Conservation (phyloP, 2,797 vertebrate genomes). For the Melanitta fusca region DNA sequence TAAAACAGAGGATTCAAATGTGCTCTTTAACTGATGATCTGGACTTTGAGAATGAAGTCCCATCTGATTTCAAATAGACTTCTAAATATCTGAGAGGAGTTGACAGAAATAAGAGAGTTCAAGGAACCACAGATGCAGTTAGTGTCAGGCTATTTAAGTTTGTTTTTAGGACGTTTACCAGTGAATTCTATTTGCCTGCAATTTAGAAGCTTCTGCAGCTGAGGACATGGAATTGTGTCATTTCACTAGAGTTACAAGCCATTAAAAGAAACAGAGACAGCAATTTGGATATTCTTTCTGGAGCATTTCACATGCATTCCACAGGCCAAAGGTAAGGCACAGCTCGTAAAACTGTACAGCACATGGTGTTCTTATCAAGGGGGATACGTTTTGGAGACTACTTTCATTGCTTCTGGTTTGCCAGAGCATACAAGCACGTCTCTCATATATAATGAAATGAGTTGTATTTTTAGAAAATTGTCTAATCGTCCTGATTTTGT, state of each 20-base stretch:
- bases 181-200: slow-evolving; percentile 61
- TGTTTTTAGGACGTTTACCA: slow-evolving; percentile 50
- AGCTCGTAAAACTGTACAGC: slow-evolving; percentile 28
- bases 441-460: not conserved
- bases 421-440: not conserved
- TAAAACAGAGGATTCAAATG: slow-evolving; percentile 69
- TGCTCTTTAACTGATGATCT: slow-evolving; percentile 69
- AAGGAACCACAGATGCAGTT: slow-evolving; percentile 67
- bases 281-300: slow-evolving; percentile 45
- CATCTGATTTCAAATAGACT: slow-evolving; percentile 73
- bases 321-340: slow-evolving; percentile 31
- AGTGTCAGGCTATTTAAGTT: slow-evolving; percentile 70
- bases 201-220: slow-evolving; percentile 57
- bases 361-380: slow-evolving; percentile 27
- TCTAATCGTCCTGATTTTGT: not conserved
- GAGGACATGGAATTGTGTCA: not conserved
- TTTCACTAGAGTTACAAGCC: slow-evolving; percentile 57
- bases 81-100: slow-evolving; percentile 69
- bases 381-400: not conserved
- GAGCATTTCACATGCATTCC: slow-evolving; percentile 44
- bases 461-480: not conserved
- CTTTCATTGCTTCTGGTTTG: slow-evolving; percentile 4
- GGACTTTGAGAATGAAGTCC: slow-evolving; percentile 68
- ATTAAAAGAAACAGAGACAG: slow-evolving; percentile 50
- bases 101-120: slow-evolving; percentile 66